Conservation (phyloP, 2,113 vertebrate genomes). For the Chlorocebus sabaeus region DNA sequence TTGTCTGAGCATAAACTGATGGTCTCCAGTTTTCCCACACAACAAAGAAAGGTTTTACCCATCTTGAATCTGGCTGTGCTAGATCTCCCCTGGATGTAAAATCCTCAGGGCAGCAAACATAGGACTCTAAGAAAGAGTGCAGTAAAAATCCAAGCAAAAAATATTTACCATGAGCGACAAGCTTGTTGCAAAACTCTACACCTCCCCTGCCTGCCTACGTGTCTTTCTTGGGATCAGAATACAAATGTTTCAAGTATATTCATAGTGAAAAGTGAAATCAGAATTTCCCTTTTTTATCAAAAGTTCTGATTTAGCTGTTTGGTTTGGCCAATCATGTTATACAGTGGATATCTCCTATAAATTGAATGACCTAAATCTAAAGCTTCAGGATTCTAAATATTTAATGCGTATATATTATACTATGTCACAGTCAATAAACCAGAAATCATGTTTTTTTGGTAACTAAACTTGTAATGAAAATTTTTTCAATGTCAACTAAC, state of each 20-base stretch:
- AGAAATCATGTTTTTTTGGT: background rate
- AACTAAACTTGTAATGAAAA: background rate
- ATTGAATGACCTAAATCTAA: background rate
- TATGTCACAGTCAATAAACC: background rate
- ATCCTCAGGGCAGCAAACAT: background rate
- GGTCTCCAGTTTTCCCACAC: background rate
- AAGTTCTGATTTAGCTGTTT: background rate
- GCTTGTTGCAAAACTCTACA: rapidly evolving
- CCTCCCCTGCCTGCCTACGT: background rate
- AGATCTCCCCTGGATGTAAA: background rate
- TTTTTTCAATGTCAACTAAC: background rate
- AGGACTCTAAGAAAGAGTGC: background rate
- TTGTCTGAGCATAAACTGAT: background rate
- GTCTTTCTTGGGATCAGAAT: background rate
- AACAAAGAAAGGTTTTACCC: background rate
- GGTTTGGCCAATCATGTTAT: background rate
- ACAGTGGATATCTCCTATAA: background rate
- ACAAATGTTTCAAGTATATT: background rate
- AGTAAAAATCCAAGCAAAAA: background rate
- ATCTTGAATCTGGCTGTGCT: background rate
- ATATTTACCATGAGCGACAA: too few relatives aligned
- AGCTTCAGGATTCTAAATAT: background rate
- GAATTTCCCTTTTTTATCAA: background rate
- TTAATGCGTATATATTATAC: background rate
- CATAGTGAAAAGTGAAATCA: background rate